These are phyloP conservation scores for Autographa gamma DNA, from an alignment of 2,888 invertebrate species.

Conservation along the genomic window DNA sequence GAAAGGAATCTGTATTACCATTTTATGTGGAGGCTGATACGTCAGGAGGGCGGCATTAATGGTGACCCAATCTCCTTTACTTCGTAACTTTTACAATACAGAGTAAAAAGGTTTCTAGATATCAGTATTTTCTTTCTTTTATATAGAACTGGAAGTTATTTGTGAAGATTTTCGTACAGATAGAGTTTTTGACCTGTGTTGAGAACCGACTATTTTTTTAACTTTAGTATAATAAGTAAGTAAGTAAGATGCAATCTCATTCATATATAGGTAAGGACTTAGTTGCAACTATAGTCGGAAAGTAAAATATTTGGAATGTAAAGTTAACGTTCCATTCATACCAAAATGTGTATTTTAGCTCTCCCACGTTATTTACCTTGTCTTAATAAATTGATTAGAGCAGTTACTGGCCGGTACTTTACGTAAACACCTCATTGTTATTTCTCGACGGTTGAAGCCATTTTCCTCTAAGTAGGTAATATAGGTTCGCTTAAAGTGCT, in stretches of 20 bases:
- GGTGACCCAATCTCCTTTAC: conserved; percentile 64
- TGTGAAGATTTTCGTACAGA: background rate
- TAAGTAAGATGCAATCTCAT: too few species aligned
- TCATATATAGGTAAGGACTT: too few species aligned
- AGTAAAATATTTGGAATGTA: too few species aligned
- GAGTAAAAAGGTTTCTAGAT: conserved; percentile 41
- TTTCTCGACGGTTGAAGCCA: conserved; percentile 26
- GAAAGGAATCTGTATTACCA: conserved; percentile 65
- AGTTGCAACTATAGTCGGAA: too few species aligned
- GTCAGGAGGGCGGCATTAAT: conserved; percentile 70
- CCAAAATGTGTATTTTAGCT: too few species aligned
- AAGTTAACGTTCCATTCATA: too few species aligned
- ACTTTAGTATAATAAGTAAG: too few species aligned
- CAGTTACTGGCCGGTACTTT: background rate
- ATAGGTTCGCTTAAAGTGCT: conserved; percentile 32
- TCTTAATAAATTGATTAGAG: background rate
- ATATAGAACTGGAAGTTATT: background rate
- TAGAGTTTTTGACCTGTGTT: too few species aligned
- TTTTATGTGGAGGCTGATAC: conserved; percentile 68
- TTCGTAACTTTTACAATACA: conserved; percentile 48
- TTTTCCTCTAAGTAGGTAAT: conserved; percentile 44
- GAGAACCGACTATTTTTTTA: too few species aligned
- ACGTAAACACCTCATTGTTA: conserved; percentile 21
- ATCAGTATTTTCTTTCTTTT: conserved; percentile 27
- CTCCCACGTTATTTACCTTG: too few species aligned